Evolutionary conservation across 2,113 vertebrate genomes (phyloP).

Genomic region (Toxotes chatareus): DNA sequence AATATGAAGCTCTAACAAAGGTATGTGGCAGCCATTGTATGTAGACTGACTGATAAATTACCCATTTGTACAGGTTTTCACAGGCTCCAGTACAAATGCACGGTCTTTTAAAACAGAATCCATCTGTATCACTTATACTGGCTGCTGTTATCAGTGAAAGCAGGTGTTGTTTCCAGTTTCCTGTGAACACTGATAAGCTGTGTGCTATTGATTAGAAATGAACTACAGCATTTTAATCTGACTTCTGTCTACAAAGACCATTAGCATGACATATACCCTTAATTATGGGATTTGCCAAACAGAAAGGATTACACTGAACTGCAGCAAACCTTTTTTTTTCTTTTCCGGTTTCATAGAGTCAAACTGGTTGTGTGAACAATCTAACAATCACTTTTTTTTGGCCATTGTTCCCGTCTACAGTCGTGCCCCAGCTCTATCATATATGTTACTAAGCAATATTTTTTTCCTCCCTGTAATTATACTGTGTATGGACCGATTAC

Average conservation of each 20-base stretch:
- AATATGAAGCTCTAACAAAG: not conserved
- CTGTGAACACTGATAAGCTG: slow-evolving; percentile 49
- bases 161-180: slow-evolving; percentile 53
- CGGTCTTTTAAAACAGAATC: slow-evolving; percentile 7
- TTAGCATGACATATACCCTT: slow-evolving; percentile 30
- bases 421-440: no score
- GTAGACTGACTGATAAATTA: not conserved
- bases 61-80: not conserved
- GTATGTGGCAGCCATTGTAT: not conserved
- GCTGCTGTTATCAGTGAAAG: slow-evolving; percentile 42
- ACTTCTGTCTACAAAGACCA: slow-evolving; percentile 20
- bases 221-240: slow-evolving; percentile 21
- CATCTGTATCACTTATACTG: slow-evolving; percentile 40
- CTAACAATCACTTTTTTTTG: not conserved
- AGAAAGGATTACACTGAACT: not conserved
- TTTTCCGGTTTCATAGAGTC: not conserved
- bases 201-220: slow-evolving; percentile 48
- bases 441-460: no score
- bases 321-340: not conserved
- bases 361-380: not conserved
- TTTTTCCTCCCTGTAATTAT: no score
- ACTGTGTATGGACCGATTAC: no score
- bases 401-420: no score
- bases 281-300: slow-evolving; percentile 27
- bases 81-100: not conserved